Percentiles rank a stretch among this genome's conserved stretches.
Evolutionary conservation across 2,888 invertebrate genomes (phyloP).

Genomic region (Endomychus coccineus): DNA sequence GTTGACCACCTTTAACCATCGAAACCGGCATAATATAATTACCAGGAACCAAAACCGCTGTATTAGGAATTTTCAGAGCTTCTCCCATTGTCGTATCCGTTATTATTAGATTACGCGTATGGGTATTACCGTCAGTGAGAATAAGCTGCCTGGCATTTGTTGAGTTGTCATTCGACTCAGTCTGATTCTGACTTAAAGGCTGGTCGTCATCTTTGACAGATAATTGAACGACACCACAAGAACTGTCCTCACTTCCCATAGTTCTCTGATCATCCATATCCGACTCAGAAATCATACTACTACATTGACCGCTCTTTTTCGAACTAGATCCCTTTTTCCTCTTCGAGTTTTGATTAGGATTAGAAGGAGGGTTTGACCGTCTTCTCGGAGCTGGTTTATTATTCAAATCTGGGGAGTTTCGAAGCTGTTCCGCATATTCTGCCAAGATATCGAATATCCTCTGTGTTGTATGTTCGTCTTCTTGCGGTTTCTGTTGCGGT

Average conservation of each 20-base stretch:
- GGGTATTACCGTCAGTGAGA: conserved; percentile 31
- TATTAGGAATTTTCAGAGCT: conserved; percentile 56
- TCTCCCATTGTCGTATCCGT: conserved; percentile 50
- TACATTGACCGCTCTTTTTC: conserved; percentile 47
- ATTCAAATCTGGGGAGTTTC: conserved; percentile 71
- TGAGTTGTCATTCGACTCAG: conserved; percentile 42
- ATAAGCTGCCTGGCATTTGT: conserved; percentile 35
- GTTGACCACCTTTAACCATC: conserved; percentile 64
- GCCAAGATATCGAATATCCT: conserved; percentile 71
- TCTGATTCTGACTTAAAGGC: conserved; percentile 33
- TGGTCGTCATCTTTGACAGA: conserved; percentile 53
- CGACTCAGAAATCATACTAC: conserved; percentile 37
- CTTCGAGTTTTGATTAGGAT: conserved; percentile 62
- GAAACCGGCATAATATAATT: conserved; percentile 66
- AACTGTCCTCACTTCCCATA: conserved; percentile 70
- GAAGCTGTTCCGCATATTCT: conserved; percentile 71
- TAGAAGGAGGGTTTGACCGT: conserved; percentile 65
- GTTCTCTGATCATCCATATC: conserved; percentile 61
- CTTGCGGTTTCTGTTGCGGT: conserved; percentile 66
- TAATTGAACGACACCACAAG: conserved; percentile 57
- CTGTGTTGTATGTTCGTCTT: conserved; percentile 75
- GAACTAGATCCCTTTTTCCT: conserved; percentile 58
- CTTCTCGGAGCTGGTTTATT: conserved; percentile 74
- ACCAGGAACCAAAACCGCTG: conserved; percentile 64
- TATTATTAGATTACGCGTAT: conserved; percentile 51